These are phyloP conservation scores for Zaprionus nigranus DNA, from an alignment of 1,140 invertebrate genomes.

Conservation along the genomic window DNA sequence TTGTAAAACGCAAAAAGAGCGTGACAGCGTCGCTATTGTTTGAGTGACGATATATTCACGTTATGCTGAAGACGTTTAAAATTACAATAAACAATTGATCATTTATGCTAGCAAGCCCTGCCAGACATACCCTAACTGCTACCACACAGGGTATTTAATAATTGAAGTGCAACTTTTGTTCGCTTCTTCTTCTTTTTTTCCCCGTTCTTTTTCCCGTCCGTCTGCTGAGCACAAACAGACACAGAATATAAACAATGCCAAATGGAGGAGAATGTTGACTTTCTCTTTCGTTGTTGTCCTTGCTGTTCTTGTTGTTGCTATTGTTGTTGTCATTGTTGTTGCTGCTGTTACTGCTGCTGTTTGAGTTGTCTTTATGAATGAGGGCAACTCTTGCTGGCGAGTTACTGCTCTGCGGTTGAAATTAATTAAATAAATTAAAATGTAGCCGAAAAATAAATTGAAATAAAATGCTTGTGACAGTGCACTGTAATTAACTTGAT, in stretches of 20 bases:
- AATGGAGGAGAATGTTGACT: conserved; percentile 38
- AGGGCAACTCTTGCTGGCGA: conserved; percentile 33
- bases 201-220: neutral
- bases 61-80: too few relatives aligned
- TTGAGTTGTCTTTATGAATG: conserved; percentile 31
- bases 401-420: conserved; percentile 29
- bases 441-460: conserved; percentile 61
- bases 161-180: conserved; percentile 53
- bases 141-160: conserved; percentile 30
- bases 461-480: conserved; percentile 63
- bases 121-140: neutral
- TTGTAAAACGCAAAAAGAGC: too few relatives aligned
- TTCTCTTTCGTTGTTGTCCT: neutral
- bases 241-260: conserved; percentile 50
- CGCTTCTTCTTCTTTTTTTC: neutral
- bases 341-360: neutral
- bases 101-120: neutral
- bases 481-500: conserved; percentile 63
- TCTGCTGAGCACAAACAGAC: conserved; percentile 30
- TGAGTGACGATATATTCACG: neutral
- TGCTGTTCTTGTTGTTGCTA: conserved; percentile 23
- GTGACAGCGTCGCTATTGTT: neutral
- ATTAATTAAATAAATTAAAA: conserved; percentile 80
- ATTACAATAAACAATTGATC: too few relatives aligned
- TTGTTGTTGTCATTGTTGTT: neutral